Evolutionary conservation across 2,797 vertebrate species (phyloP), one percentile per base, ranked within the genome.

Genomic region (Garrulus glandarius): DNA sequence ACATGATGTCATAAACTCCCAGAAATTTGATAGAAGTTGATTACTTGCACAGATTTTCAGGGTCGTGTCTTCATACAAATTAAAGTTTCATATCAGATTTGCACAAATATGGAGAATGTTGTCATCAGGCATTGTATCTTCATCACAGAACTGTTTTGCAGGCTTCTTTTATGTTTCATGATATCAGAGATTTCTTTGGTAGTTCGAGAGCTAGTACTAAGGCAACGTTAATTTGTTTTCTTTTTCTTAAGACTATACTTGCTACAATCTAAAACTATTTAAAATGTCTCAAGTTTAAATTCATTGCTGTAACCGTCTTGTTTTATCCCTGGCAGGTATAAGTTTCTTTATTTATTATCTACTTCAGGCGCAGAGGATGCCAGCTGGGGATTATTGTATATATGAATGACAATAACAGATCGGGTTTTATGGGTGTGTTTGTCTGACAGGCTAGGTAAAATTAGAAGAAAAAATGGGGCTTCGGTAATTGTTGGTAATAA

Each of bases 391-490:
- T 93, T 89, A 76, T 81, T 91, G 32, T 59, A 63, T 41, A 12
- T 75, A 49, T 63, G 82, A 81, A 59, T 0, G 26, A 68, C 67
- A 82, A 46, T 76, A 95, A 87, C 92, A 93, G 89, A 59, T 78
- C 55, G 76, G 39, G 16, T 88, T 96, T 95, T 97, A 95, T 92
- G 61, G 16, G 30, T 65, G 41, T 72, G 74, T 93, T 94, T 95
- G 24, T 71, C 68, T 92, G 79, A 65, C 43, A 78, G 69, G 24
- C 72, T 75, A 87, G 63, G 74, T 86, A 87, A 94, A 95, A 92
- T 76, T 56, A 79, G 59, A 95, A 91, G n/a, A 60, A 95, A 93
- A 94, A 89, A 64, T 71, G 72, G 19, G 13, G 8, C 57, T 81
- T 93, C 16, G 2, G 55, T 94, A 92, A 90, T 20, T 85, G 57